Base-by-base conservation (phyloP, 2,797 vertebrate genomes). In the Morus bassanus region DNA sequence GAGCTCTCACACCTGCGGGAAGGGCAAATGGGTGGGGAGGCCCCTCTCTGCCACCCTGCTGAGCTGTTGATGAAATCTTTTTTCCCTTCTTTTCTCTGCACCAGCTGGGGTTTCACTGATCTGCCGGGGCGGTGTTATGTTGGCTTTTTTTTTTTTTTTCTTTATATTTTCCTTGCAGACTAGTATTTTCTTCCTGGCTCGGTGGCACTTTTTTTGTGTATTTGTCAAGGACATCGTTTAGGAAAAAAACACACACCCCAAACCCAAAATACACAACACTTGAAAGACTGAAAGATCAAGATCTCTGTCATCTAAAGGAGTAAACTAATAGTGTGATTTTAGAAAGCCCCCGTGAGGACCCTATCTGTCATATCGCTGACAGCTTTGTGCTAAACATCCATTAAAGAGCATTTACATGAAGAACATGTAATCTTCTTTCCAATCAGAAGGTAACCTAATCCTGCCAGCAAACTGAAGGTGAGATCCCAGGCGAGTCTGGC, bases 281-380 rank as follows among this genome's bases (percentile, higher is more conserved):
- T 91, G 94, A 94, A 95, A 96, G 78, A 67, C 81, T 14, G 92
- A 22, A 46, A 90, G 96, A 95, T 95, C 89, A 86, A 91, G 91
- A 95, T 95, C 87, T 94, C 88, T 91, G 13, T 93, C 89, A 88
- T 85, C 86, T 64, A 3, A 85, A 82, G 70, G 59, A 85, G 87
- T 85, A 91, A 97, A 90, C 95, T 91, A 95, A 95, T 46, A 93
- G 83, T 14, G 76, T 43, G 85, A 88, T 80, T 85, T 95, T 74
- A 18, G 63, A 91, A 43, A 78, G 85, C 82, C 91, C 89, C 85
- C 63, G 17, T 11, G 93, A 90, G 94, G 83, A 93, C 94, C 83
- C 70, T 60, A 60, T n/a, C 88, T 90, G 95, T 82, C 92, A 82
- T 37, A 79, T 79, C 31, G 13, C 96, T 93, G 96, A 84, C 96